Evolutionary conservation across 2,113 vertebrate genomes (phyloP), one percentile per base, ranked within the genome.

Genomic region (Rhinichthys klamathensis): DNA sequence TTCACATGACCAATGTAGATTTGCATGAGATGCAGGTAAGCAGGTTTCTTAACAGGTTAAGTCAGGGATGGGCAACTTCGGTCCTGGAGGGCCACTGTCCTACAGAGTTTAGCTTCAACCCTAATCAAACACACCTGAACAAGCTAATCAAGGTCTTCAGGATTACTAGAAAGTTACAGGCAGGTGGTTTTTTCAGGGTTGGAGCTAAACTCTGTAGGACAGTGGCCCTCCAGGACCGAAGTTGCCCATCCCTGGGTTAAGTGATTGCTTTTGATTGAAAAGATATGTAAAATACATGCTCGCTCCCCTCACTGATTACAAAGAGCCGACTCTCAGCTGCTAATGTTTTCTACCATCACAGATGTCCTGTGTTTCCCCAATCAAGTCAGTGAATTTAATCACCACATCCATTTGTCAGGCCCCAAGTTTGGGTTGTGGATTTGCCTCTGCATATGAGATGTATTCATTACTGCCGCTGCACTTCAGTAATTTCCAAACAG

Each of bases 341-440:
- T 69, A 27, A 67, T 81, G 38, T 73, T 80, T 80, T 35, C 41
- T 10, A 46, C 63, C 51, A 81, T 65, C 80, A 46, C 80, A 80
- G 56, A 80, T 80, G 49, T 80, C 35, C 54, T 49, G 72, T 80
- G 32, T 80, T 85, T 58, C 61, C 65, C 35, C 16, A 67, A 85
- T 85, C 76, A 67, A 21, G 61, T 35, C 65, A 12, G 74, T 51
- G 49, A 49, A 35, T 85, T 85, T 70, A 79, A 85, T 85, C 58
- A 85, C 27, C 51, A 86, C 91, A 91, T 58, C 65, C 51, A 32
- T 79, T 77, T 70, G 83, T 79, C 75, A 70, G 75, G 23, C 83
- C 74, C 61, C 16, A 54, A 78, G 18, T 69, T 69, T 72, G 51
- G 41, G 54, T 84, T n/a, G 61, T 21, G 46, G 21, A 67, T 74